Evolutionary conservation across 2,797 vertebrate genomes (phyloP).

Genomic region (Leptatherina wallacei): DNA sequence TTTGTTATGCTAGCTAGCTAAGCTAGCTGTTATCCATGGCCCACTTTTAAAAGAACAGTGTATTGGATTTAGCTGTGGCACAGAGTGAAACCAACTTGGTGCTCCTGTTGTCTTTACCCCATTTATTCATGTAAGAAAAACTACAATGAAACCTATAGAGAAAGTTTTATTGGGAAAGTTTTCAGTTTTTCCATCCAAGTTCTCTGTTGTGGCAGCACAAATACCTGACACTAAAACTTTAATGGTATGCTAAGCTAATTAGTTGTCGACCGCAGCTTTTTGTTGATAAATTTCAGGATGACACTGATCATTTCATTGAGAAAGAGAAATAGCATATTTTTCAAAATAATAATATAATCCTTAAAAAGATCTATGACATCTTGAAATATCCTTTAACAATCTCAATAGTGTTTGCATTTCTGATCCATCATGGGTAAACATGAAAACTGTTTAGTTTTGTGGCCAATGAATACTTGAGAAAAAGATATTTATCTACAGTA

Average conservation of each 20-base stretch:
- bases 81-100: background rate
- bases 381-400: background rate
- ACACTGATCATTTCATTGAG: background rate
- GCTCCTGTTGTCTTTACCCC: background rate
- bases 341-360: background rate
- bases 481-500: background rate
- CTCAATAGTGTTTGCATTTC: background rate
- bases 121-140: background rate
- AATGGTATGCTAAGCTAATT: too few species aligned
- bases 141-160: background rate
- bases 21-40: background rate
- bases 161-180: background rate
- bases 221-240: background rate
- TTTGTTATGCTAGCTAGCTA: background rate
- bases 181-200: background rate
- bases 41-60: background rate
- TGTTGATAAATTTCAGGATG: background rate
- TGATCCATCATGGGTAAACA: background rate
- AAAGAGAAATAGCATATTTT: background rate
- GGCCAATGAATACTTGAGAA: background rate
- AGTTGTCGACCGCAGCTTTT: background rate
- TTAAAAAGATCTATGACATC: background rate
- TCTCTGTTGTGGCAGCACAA: background rate
- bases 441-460: background rate
- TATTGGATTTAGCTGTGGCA: background rate